Evolutionary conservation across 2,113 vertebrate species (phyloP), one percentile per base, ranked within the genome.

Genomic region (Genyomyrus donnyi): DNA sequence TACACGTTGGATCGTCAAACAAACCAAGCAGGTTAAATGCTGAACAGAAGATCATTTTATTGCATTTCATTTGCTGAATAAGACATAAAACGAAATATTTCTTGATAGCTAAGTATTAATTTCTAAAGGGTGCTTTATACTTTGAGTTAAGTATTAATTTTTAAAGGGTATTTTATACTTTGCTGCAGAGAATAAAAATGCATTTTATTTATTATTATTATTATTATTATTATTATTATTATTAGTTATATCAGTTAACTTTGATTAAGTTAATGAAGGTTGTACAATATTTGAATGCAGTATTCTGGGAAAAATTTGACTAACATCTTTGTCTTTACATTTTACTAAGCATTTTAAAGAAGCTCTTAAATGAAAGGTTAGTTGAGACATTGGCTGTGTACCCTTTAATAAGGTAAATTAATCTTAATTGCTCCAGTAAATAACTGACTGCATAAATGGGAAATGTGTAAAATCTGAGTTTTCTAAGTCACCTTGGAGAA

Each of bases 391-490:
- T 15, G 84, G 35, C 48, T n/a, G 53, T 17, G 15, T 52, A 87
- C 85, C 27, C 27, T 53, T 87, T 13, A 87, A 50, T 53, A 56
- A 52, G 49, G 49, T 53, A 56, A 56, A 50, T 87, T 87, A 87
- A 87, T n/a, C 31, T 87, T 49, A 87, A 87, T 87, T 87, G 45
- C 83, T 45, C 45, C 83, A 85, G 83, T 85, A 85, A 85, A 48
- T 48, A 49, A 53, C 17, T 7, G 11, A 87, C 49, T 53, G 5
- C 49, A 10, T 87, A 53, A 87, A 53, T 19, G 27, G 50, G 13
- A 53, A 52, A 87, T 87, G 49, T 87, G 27, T 87, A 35, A 87
- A 87, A 53, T 56, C 7, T 39, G 50, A 87, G 83, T 42, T 48
- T 85, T 53, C n/a, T 87, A 87, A 31, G 85, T 87, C 85, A 87